Base-by-base conservation (phyloP, 2,113 vertebrate genomes). In the Cranoglanis bouderius region DNA sequence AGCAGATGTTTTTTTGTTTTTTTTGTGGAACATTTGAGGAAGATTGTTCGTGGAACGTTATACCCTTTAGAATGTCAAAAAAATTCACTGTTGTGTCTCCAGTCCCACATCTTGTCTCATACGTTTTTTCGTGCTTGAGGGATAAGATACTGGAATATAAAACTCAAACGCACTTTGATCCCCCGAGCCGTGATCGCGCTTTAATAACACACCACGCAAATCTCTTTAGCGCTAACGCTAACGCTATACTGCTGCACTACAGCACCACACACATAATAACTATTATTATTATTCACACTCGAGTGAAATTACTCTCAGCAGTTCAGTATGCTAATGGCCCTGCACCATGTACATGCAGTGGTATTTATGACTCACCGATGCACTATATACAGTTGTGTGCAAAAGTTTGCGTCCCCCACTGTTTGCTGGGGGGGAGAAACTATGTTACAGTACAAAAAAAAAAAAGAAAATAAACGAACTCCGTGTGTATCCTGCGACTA, bases 191-290 rank as follows among this genome's bases (percentile, higher is more conserved):
- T 63, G 35, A 83, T 21, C 26, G 57, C 6, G 4, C 2, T 61
- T 83, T 61, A 83, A 84, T 84, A 84, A 4, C 55, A 46, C 57
- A 16, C 82, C 46, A 24, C 0, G 26, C 55, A 84, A 84, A 84
- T 63, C 57, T 43, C 82, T 61, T 83, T 43, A 40, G 55, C 5
- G 82, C 24, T 61, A 83, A 40, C 24, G 35, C 55, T 40, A 61
- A 83, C 35, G 4, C 29, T 29, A 59, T 57, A 61, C 29, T 8
- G 32, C 53, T 57, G 32, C 49, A 38, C 53, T 21, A 57, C 49
- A 57, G 51, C 32, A 38, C 19, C 82, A 18, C 8, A 6, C 57
- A 18, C 26, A 10, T 63, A 83, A 84, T 63, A 84, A 18, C 82
- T 35, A n/a, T 18, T n/a, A 55, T 63, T 84, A 29, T 63, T n/a